phyloP scores from a whole-genome alignment of 2,888 invertebrate genomes.

The Lasioglossum marginatum region DNA sequence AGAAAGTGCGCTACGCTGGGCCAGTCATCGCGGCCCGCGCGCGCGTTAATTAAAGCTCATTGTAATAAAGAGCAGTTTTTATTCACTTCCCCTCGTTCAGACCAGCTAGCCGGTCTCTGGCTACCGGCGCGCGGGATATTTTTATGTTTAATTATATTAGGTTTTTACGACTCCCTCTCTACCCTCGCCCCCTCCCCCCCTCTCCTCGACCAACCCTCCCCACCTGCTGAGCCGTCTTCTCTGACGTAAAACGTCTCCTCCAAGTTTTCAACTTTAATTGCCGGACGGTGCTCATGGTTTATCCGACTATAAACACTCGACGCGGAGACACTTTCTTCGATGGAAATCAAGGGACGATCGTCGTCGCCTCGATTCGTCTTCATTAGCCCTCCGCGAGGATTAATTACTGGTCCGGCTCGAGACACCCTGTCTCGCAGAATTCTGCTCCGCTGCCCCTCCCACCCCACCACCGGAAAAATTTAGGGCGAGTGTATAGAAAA shows the following conservation, averaged over 20 bases:
- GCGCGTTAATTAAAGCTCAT: conserved; percentile 82
- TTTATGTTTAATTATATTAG: conserved; percentile 80
- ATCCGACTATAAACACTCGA: conserved; percentile 60
- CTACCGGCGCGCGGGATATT: conserved; percentile 70
- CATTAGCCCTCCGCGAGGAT: conserved; percentile 22
- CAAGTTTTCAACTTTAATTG: conserved; percentile 77
- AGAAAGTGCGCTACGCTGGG: conserved; percentile 75
- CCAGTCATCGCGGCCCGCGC: conserved; percentile 74
- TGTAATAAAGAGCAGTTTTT: conserved; percentile 82
- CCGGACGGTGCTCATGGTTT: conserved; percentile 68
- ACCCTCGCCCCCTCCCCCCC: not conserved
- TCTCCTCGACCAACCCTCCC: not conserved
- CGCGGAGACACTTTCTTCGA: conserved; percentile 37
- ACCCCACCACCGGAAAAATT: not conserved
- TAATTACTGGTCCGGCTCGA: conserved; percentile 28
- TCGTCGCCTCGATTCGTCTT: conserved; percentile 35
- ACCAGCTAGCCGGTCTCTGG: conserved; percentile 61
- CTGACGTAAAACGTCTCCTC: conserved; percentile 58
- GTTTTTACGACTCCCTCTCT: conserved; percentile 71
- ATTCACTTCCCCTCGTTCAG: conserved; percentile 76
- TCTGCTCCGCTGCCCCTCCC: not conserved
- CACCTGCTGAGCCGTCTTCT: conserved; percentile 61
- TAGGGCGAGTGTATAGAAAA: not conserved
- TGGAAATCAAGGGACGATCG: conserved; percentile 15
- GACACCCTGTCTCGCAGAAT: not conserved